phyloP scores from a whole-genome alignment of 2,797 vertebrate genomes.

The Amniataba percoides region DNA sequence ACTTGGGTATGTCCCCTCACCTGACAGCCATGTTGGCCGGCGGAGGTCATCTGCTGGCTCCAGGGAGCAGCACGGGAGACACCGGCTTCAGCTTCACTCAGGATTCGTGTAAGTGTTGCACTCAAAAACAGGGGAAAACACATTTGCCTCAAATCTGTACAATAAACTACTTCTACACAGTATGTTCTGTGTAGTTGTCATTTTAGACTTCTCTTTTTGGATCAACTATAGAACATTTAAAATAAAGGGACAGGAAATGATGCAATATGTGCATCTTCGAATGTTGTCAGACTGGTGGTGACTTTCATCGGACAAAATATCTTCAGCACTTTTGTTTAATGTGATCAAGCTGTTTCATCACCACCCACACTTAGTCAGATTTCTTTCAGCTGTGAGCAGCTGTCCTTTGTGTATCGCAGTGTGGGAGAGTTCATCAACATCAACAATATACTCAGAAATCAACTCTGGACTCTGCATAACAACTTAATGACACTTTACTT shows the following conservation, averaged over 20 bases:
- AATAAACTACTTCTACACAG: neutral
- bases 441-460: neutral
- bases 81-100: conserved; percentile 98
- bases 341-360: neutral
- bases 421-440: neutral
- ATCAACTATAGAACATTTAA: neutral
- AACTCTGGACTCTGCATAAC: no score
- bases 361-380: neutral
- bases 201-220: neutral
- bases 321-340: neutral
- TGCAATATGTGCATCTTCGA: neutral
- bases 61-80: conserved; percentile 96
- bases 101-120: conserved; percentile 91
- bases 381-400: neutral
- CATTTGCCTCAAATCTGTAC: neutral
- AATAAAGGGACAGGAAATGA: neutral
- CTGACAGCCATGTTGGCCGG: conserved; percentile 95
- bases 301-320: neutral
- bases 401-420: neutral
- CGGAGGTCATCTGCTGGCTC: conserved; percentile 90
- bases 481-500: no score
- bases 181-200: neutral
- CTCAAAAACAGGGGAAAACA: neutral
- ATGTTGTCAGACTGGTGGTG: neutral
- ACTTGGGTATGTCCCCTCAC: conserved; percentile 97